phyloP scores from a whole-genome alignment of 2,888 invertebrate species.

The Dichetophora obliterata region DNA sequence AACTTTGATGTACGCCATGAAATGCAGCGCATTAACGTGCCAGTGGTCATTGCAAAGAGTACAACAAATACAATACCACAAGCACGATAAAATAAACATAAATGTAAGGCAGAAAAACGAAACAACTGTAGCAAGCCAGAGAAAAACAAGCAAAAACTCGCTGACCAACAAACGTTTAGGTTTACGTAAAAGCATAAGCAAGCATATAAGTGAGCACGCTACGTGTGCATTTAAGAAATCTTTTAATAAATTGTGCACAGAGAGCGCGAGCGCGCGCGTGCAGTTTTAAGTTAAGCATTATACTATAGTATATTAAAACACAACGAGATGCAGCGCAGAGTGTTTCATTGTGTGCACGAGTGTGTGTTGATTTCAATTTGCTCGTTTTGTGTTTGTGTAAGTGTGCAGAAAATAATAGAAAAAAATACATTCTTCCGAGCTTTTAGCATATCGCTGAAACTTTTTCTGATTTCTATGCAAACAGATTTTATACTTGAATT shows the following conservation, averaged over 20 bases:
- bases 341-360: background rate
- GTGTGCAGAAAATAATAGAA: no score
- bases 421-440: no score
- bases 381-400: background rate
- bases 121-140: background rate
- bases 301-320: background rate
- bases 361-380: constrained; percentile 21
- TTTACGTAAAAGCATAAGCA: background rate
- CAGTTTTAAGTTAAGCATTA: background rate
- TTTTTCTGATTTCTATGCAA: no score
- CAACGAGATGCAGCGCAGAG: no score
- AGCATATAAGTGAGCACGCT: constrained; percentile 21
- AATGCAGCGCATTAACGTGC: no score
- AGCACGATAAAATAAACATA: background rate
- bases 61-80: background rate
- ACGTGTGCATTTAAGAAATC: constrained; percentile 47
- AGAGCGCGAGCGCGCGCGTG: constrained; percentile 37
- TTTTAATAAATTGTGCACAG: constrained; percentile 46
- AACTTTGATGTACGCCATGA: background rate
- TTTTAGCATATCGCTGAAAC: no score
- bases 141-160: background rate
- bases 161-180: background rate
- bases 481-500: no score
- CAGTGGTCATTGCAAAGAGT: no score
- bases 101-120: background rate